Evolutionary conservation across 2,113 vertebrate species (phyloP).

Genomic region (Rhinopithecus roxellana): DNA sequence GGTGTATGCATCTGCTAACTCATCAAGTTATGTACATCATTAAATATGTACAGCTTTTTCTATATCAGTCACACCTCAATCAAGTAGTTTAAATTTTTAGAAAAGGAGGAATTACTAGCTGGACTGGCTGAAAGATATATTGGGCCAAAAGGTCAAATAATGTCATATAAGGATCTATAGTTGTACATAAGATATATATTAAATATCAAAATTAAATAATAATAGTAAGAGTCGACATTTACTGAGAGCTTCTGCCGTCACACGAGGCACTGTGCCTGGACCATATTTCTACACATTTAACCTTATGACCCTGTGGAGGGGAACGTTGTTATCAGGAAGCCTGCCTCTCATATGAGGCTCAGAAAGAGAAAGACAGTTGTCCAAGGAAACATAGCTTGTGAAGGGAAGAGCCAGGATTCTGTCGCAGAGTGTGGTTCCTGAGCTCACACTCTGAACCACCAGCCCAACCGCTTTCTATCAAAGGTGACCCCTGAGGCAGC

Average conservation of each 20-base stretch:
- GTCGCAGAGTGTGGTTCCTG: accelerated
- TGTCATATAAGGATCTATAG: background rate
- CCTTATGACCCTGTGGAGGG: accelerated
- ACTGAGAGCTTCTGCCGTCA: background rate
- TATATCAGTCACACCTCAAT: background rate
- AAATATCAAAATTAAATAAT: background rate
- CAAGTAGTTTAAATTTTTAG: background rate
- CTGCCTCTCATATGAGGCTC: background rate
- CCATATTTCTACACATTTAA: accelerated
- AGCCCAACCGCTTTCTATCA: background rate
- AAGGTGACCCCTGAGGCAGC: background rate
- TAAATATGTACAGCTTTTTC: background rate
- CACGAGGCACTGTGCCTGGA: background rate
- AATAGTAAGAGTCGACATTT: background rate
- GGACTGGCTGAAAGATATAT: background rate
- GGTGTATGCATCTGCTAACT: background rate
- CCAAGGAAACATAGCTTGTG: accelerated
- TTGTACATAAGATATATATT: background rate
- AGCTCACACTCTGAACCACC: background rate
- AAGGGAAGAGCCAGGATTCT: background rate
- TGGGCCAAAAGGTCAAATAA: background rate
- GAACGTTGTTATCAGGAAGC: background rate
- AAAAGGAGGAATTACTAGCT: background rate
- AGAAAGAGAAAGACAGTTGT: background rate
- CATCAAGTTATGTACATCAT: background rate